Conservation (phyloP, 37 sponge, comb jelly and placozoan genomes). For the Theonella swinhoei region DNA sequence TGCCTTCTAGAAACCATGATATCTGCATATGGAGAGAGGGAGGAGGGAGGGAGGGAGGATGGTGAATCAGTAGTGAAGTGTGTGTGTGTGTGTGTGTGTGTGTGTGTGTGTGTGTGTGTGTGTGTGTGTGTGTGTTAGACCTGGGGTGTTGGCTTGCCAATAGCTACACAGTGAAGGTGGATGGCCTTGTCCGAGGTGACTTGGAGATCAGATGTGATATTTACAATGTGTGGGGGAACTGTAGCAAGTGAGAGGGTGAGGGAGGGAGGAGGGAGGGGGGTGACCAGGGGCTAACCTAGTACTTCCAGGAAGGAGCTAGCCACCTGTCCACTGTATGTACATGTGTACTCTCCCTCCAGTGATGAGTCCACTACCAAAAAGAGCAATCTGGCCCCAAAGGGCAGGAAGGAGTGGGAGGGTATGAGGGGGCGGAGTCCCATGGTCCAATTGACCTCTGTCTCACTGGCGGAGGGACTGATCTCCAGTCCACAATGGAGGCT, state of each 20-base stretch:
- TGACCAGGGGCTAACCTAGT: conserved; percentile 5
- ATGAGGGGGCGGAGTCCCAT: not conserved
- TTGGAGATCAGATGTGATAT: not conserved
- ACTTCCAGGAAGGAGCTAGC: conserved; percentile 23
- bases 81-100: no score
- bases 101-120: no score
- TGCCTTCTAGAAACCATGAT: no score
- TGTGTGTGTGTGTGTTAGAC: not conserved
- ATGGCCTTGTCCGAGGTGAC: not conserved
- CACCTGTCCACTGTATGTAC: not conserved
- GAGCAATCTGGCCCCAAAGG: not conserved
- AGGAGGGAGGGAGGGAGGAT: no score
- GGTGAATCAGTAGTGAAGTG: no score
- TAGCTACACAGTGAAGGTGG: not conserved
- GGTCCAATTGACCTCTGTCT: not conserved
- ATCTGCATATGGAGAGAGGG: no score
- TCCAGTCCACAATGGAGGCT: not conserved
- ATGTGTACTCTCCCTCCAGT: conserved; percentile 34
- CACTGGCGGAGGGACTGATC: not conserved
- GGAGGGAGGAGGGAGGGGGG: not conserved
- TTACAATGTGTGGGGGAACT: not conserved
- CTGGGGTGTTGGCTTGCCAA: not conserved
- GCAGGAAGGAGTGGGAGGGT: not conserved
- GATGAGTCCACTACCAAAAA: not conserved
- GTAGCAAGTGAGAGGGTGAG: not conserved